Evolutionary conservation across 1,140 invertebrate species (phyloP).

Genomic region (Caerostris extrusa): DNA sequence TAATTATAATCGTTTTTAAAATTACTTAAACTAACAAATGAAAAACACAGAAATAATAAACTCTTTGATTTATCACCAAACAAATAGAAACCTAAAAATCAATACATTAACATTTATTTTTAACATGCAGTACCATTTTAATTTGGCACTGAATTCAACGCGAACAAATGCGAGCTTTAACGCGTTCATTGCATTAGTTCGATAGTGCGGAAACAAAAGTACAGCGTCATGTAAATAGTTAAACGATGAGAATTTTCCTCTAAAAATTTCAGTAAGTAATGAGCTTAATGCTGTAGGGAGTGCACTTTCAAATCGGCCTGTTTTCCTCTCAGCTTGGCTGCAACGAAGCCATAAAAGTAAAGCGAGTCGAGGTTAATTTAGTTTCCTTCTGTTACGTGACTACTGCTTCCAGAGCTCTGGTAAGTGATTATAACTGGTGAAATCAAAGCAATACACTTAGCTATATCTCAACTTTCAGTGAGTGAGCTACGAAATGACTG

Average conservation of each 20-base stretch:
- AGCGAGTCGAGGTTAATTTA: constrained; percentile 32
- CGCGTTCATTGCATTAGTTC: background rate
- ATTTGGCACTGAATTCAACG: background rate
- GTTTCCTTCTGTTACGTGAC: constrained; percentile 30
- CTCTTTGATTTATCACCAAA: too few relatives aligned
- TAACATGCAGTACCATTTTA: background rate
- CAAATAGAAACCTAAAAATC: background rate
- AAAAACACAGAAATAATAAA: too few relatives aligned
- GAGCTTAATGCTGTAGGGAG: background rate
- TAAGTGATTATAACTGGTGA: constrained; percentile 34
- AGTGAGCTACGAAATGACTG: constrained; percentile 3
- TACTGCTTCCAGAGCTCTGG: background rate
- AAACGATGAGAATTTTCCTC: background rate
- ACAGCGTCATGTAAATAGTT: background rate
- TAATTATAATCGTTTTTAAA: too few relatives aligned
- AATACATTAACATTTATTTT: background rate
- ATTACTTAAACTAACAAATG: too few relatives aligned
- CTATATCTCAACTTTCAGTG: constrained; percentile 35
- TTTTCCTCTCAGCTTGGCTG: background rate
- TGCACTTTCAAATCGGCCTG: background rate
- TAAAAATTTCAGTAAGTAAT: constrained; percentile 12
- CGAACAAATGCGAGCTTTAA: background rate
- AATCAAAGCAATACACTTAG: constrained; percentile 26
- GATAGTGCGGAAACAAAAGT: background rate
- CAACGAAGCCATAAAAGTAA: constrained; percentile 17